Evolutionary conservation across 2,888 invertebrate species (phyloP), one percentile per base, ranked within the genome.

Genomic region (Cerceris ruficornis): DNA sequence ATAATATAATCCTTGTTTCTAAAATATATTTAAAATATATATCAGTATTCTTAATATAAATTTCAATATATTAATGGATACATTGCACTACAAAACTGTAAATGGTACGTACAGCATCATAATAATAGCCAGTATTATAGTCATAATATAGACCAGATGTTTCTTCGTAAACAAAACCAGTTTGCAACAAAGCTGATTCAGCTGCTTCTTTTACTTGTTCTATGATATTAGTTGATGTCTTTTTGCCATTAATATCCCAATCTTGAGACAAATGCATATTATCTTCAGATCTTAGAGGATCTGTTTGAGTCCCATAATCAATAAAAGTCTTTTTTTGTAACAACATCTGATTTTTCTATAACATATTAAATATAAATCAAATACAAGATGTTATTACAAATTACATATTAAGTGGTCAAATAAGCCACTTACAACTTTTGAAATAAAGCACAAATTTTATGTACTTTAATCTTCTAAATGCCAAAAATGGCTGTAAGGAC

Each of bases 81-180:
- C 28, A 28, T 28, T 28, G 28, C 4, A 4, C 28, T 28, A n/a
- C 15, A 8, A 7, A 9, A 55, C n/a, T 66, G 1, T 14, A 11
- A 9, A 0, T 14, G 8, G 8, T 39, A 94, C 94, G 93, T 94
- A 97, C 97, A 85, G 97, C 95, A 93, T 97, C 97, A 90, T 98
- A 98, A 93, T 98, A 98, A 93, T 97, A 98, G 78, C 98, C 97
- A 83, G 97, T 96, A 88, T 95, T 96, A 85, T 96, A 96, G 92
- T 98, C 97, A 92, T 97, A 98, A 92, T 98, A 98, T 93, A 97
- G 94, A 82, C 97, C 97, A 39, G 96, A 96, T 2, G 96, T 96
- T 89, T 96, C 95, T 83, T 98, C 97, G 92, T 96, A 98, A 42
- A 97, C 96, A 94, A 97, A 97, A 15, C 96, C 96, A 60, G 95